Conservation (phyloP, 2,888 invertebrate genomes). For the Deilephila elpenor region DNA sequence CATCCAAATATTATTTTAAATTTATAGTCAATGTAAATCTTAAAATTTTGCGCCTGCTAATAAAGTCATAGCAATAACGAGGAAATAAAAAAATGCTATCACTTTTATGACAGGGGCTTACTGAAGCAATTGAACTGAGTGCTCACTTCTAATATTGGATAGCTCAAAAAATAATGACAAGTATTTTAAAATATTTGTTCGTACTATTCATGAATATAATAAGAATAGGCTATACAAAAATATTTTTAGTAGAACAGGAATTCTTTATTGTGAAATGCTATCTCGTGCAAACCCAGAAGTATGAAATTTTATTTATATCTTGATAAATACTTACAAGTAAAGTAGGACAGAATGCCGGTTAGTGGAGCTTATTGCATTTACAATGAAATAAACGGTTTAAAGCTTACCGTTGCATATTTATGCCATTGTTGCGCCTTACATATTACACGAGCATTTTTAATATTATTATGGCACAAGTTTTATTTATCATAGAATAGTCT, state of each 20-base stretch:
- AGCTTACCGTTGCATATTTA: neutral
- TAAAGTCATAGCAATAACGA: constrained; percentile 5
- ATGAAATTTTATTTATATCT: neutral
- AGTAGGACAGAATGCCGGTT: neutral
- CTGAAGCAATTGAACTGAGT: neutral
- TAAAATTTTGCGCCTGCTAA: neutral
- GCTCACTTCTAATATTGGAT: neutral
- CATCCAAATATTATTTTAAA: neutral
- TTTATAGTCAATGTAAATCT: neutral
- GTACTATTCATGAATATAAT: neutral
- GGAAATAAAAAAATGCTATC: neutral
- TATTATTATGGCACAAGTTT: neutral
- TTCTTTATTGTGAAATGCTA: neutral
- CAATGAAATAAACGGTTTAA: constrained; percentile 7
- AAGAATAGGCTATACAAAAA: neutral
- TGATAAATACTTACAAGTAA: neutral
- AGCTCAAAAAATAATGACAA: neutral
- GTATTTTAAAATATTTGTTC: neutral
- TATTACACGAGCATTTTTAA: neutral
- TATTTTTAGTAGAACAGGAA: neutral
- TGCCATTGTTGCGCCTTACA: neutral
- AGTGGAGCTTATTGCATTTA: constrained; percentile 8
- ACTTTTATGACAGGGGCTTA: constrained; percentile 7
- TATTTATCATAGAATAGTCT: too few species aligned
- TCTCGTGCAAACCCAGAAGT: neutral